These are phyloP conservation scores for mouse (Mus musculus) DNA, from an alignment of 2,113 vertebrate genomes.

Conservation along the genomic window GRCm39 chr17:87430001-87430500, in stretches of 20 bases:
- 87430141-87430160: neutral
- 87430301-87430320: constrained; percentile 33
- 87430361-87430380: constrained; percentile 38
- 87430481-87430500: neutral
- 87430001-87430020: constrained; percentile 34
- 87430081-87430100: neutral
- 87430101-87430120: neutral
- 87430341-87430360: constrained; percentile 13
- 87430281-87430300: constrained; percentile 49
- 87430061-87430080: neutral
- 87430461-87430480: neutral
- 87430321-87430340: constrained; percentile 22
- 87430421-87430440: constrained; percentile 8
- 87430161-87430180: neutral
- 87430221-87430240: constrained; percentile 16
- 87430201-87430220: neutral
- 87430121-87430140: neutral
- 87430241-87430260: constrained; percentile 5
- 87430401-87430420: neutral
- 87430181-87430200: neutral
- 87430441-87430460: constrained; percentile 6
- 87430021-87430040: neutral
- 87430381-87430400: constrained; percentile 31
- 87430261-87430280: neutral
- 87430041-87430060: constrained; percentile 4